phyloP scores from a whole-genome alignment of 2,888 invertebrate species.

The Slavum lentiscoides region DNA sequence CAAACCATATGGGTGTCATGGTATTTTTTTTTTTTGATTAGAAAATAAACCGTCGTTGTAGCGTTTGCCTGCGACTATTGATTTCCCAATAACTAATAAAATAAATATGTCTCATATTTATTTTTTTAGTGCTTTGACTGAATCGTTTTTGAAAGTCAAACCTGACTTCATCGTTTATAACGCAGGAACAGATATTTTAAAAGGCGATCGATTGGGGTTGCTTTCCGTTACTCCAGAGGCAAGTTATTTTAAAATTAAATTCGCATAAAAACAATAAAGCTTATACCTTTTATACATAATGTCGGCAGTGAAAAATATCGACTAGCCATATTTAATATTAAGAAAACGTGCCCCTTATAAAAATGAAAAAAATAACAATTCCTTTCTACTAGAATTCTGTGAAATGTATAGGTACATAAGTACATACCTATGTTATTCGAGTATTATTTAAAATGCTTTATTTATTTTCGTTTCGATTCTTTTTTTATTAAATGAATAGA shows the following conservation, averaged over 20 bases:
- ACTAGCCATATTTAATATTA: too few relatives aligned
- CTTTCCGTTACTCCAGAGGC: conserved; percentile 73
- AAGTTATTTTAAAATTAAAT: conserved; percentile 56
- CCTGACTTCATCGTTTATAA: conserved; percentile 87
- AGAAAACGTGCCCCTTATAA: too few relatives aligned
- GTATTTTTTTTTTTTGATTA: neutral
- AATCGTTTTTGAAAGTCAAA: conserved; percentile 70
- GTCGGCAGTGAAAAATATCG: too few relatives aligned
- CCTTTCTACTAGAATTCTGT: too few relatives aligned
- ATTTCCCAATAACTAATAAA: neutral
- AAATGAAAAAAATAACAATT: too few relatives aligned
- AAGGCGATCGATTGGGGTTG: conserved; percentile 76
- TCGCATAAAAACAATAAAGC: neutral
- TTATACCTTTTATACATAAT: neutral
- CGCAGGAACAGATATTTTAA: conserved; percentile 86
- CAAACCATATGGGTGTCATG: too few relatives aligned
- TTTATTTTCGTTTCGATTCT: too few relatives aligned
- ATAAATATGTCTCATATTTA: conserved; percentile 4
- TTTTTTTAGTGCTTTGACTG: conserved; percentile 68
- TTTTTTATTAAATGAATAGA: too few relatives aligned
- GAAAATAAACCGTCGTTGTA: neutral
- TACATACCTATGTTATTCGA: too few relatives aligned
- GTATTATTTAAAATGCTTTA: too few relatives aligned
- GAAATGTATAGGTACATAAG: too few relatives aligned
- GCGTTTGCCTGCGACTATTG: neutral